phyloP scores from a whole-genome alignment of 2,113 vertebrate species.

The Chloropsis hardwickii region DNA sequence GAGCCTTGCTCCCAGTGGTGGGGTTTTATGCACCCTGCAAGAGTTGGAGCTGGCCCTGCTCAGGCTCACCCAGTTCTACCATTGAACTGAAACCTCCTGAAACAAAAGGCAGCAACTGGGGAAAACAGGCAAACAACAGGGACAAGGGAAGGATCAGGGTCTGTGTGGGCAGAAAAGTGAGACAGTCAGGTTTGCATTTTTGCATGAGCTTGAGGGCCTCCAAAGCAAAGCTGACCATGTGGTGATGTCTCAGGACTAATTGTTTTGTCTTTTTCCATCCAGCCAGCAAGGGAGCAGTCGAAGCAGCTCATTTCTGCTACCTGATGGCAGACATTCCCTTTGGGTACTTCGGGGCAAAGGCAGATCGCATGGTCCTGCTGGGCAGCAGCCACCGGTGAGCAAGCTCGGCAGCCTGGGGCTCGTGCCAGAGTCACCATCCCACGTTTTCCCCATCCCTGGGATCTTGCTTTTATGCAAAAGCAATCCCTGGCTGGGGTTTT shows the following conservation, averaged over 20 bases:
- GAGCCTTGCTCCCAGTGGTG: background rate
- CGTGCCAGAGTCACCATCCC: background rate
- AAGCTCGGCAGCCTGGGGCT: background rate
- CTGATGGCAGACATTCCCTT: slow-evolving; percentile 80
- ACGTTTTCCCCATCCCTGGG: background rate
- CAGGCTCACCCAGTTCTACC: background rate
- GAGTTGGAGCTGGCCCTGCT: background rate
- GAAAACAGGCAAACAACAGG: background rate
- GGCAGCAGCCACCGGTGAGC: slow-evolving; percentile 85
- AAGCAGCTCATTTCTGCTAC: slow-evolving; percentile 91
- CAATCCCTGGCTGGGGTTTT: background rate
- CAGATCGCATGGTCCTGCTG: slow-evolving; percentile 81
- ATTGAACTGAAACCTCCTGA: background rate
- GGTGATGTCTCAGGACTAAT: background rate
- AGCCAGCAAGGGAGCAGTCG: slow-evolving; percentile 83
- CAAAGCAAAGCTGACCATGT: background rate
- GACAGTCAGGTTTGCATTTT: background rate
- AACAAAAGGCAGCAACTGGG: background rate
- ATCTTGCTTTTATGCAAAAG: background rate
- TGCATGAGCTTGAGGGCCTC: background rate
- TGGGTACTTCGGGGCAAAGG: slow-evolving; percentile 75
- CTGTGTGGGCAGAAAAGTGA: background rate
- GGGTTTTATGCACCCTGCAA: background rate
- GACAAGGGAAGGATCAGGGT: background rate
- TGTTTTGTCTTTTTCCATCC: background rate